These are phyloP conservation scores for Timandra comae DNA, from an alignment of 2,888 invertebrate species.

Conservation along the genomic window DNA sequence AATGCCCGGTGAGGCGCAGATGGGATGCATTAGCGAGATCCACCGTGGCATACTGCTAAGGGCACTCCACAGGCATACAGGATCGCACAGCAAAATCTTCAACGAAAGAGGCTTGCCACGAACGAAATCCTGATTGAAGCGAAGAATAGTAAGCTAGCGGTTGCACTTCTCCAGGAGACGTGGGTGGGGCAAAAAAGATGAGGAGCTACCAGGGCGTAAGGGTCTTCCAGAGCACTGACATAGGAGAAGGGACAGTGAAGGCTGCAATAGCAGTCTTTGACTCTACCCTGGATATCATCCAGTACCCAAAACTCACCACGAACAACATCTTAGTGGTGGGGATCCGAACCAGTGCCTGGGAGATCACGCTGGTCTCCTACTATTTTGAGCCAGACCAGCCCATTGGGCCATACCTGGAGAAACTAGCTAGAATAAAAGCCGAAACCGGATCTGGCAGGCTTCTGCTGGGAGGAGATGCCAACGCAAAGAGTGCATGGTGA, in stretches of 20 bases:
- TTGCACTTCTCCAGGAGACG: background rate
- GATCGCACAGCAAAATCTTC: conserved; percentile 1
- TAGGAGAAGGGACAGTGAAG: background rate
- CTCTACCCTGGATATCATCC: background rate
- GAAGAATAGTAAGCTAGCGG: too few species aligned
- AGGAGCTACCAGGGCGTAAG: background rate
- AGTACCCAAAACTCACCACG: background rate
- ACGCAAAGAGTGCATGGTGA: background rate
- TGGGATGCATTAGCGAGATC: conserved; percentile 7
- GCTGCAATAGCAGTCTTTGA: conserved; percentile 1
- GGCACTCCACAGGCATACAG: too few species aligned
- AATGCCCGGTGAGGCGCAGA: conserved; percentile 1
- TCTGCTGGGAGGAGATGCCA: too few species aligned
- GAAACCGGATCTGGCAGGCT: too few species aligned
- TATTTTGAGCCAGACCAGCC: too few species aligned
- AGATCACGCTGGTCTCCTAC: too few species aligned
- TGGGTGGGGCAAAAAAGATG: background rate
- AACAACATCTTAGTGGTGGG: too few species aligned
- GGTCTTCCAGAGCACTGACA: background rate
- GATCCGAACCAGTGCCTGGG: too few species aligned
- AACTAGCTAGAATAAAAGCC: too few species aligned
- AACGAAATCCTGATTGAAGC: background rate
- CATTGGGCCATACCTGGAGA: too few species aligned
- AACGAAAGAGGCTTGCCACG: conserved; percentile 1
- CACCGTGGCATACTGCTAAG: too few species aligned